These are phyloP conservation scores for Patella ulyssiponensis DNA, from an alignment of 2,888 invertebrate genomes.

Conservation along the genomic window DNA sequence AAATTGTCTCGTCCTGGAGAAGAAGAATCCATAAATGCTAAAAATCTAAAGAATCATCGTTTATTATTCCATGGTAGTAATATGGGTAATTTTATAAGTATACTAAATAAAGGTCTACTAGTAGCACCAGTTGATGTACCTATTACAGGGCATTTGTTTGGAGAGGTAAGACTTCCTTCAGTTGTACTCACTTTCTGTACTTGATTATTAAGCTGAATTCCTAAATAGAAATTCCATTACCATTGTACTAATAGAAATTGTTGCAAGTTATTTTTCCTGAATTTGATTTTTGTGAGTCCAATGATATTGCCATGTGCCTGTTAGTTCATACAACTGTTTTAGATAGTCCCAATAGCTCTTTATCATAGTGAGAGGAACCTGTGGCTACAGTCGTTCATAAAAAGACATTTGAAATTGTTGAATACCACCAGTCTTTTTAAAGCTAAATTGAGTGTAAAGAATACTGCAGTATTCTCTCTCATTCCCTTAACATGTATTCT, in stretches of 20 bases:
- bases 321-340: background rate
- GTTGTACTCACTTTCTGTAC: background rate
- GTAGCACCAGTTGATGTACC: constrained; percentile 73
- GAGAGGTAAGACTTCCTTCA: constrained; percentile 63
- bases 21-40: constrained; percentile 50
- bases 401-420: background rate
- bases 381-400: too few relatives aligned
- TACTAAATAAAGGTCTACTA: constrained; percentile 73
- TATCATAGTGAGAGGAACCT: background rate
- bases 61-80: constrained; percentile 75
- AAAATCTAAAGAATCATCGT: constrained; percentile 60
- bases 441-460: background rate
- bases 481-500: background rate
- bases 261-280: too few relatives aligned
- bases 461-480: background rate
- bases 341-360: background rate
- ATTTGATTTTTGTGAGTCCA: too few relatives aligned
- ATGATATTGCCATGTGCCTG: too few relatives aligned
- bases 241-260: too few relatives aligned
- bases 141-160: constrained; percentile 72
- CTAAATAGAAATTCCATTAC: background rate
- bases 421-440: background rate
- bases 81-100: constrained; percentile 74
- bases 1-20: constrained; percentile 63
- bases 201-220: background rate